Evolutionary conservation across 2,888 invertebrate species (phyloP).

Genomic region (Diogma glabrata): DNA sequence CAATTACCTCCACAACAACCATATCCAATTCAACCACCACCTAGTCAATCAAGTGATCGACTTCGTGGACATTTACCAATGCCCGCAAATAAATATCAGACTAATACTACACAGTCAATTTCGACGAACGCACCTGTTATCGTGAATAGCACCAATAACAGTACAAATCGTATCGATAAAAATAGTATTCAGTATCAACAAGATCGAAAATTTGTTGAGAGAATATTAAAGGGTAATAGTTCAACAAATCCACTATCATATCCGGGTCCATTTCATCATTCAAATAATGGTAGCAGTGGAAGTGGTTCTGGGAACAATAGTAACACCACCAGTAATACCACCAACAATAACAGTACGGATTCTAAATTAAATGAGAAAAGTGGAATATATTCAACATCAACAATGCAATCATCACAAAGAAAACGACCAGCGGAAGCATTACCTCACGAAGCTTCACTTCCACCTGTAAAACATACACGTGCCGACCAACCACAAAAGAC

Average conservation of each 20-base stretch:
- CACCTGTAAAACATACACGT: constrained; percentile 15
- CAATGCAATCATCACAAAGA: constrained; percentile 14
- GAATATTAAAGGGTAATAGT: constrained; percentile 8
- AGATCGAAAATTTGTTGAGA: constrained; percentile 11
- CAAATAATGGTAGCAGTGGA: too few species aligned
- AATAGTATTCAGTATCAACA: background rate
- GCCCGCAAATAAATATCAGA: background rate
- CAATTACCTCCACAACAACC: background rate
- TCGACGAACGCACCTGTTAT: background rate
- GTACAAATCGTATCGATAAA: constrained; percentile 1
- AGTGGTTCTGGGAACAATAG: too few species aligned
- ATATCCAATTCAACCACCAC: background rate
- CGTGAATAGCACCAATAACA: too few species aligned
- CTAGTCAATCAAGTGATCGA: too few species aligned
- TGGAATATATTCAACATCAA: background rate
- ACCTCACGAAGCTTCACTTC: constrained; percentile 12
- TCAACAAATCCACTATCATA: constrained; percentile 4
- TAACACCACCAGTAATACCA: background rate
- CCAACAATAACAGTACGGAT: background rate
- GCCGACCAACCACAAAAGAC: background rate
- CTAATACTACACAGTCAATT: too few species aligned
- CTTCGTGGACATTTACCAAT: too few species aligned
- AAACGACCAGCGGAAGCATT: constrained; percentile 22
- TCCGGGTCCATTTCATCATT: background rate
- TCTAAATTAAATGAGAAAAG: background rate